Base-by-base conservation (phyloP, 2,797 vertebrate genomes). In the Sciurus vulgaris region DNA sequence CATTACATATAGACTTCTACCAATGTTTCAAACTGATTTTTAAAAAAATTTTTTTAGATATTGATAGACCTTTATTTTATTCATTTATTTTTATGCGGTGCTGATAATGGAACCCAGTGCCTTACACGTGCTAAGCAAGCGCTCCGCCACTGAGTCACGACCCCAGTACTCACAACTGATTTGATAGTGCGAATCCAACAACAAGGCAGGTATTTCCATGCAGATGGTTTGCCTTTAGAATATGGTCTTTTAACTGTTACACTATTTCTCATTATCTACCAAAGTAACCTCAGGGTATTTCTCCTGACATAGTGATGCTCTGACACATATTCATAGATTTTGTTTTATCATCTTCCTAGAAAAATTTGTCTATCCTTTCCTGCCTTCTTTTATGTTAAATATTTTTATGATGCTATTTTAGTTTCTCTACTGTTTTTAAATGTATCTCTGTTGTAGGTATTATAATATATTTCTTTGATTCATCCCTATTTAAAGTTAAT, bases 301-400 rank as follows among this genome's bases (percentile, higher is more conserved):
- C 41, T 73, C 41, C 15, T 92, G 49, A 87, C 24, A 47, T 3
- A 73, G 17, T 38, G 17, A 86, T 41, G 3, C 51, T 86, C 54
- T 86, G 38, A 95, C 88, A 83, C 61, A 70, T 72, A 83, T 47
- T 41, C 77, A 85, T 1, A 90, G 54, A 73, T 84, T 83, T 79
- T 54, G 91, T 86, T 96, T 83, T 30, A 78, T n/a, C 8, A 61
- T 30, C 26, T 85, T 96, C 41, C 65, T 59, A 84, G 82, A 92
- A 93, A 95, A 78, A 5, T 30, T 70, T 83, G 7, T 89, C 69
- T 33, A 67, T 85, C 47, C 30, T 87, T 79, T 41, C 28, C 41
- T 92, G 22, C 3, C 2, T 93, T 61, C 8, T 78, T 84, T 49
- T 77, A 12, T 74, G 28, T 44, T 79, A 86, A 92, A 63, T 69